phyloP scores from a whole-genome alignment of 2,113 vertebrate species.

The Empidonax traillii region DNA sequence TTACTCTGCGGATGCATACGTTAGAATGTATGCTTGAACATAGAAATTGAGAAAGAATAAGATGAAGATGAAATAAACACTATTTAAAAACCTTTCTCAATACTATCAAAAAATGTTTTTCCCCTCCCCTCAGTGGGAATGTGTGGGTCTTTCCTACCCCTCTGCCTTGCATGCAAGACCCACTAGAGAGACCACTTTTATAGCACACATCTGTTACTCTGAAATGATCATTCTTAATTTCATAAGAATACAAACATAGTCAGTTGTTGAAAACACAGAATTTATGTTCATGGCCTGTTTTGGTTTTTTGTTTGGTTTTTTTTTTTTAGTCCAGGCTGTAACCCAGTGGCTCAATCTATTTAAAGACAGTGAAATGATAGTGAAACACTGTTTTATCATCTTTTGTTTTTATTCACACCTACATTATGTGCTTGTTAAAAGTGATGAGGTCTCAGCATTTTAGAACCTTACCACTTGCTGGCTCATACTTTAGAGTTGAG shows the following conservation, averaged over 20 bases:
- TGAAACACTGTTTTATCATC: not conserved
- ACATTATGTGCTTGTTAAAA: not conserved
- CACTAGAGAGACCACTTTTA: not conserved
- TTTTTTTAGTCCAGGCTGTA: not conserved
- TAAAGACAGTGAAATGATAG: not conserved
- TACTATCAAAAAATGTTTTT: not conserved
- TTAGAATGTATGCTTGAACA: not conserved
- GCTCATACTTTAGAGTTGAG: not conserved
- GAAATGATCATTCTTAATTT: not conserved
- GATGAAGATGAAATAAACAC: not conserved
- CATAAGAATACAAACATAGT: not conserved
- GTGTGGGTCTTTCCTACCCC: too few relatives aligned
- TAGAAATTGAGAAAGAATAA: not conserved
- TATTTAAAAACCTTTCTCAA: not conserved
- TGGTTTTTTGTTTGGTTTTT: too few relatives aligned
- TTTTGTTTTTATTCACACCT: not conserved
- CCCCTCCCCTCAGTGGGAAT: not conserved
- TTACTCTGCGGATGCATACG: fast-evolving
- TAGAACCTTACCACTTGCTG: not conserved
- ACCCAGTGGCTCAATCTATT: not conserved
- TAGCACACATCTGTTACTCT: not conserved
- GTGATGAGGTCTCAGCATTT: not conserved
- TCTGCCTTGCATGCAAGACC: not conserved
- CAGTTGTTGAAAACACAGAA: not conserved
- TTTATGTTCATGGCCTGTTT: not conserved